These are phyloP conservation scores for Tokudaia muenninki DNA, from an alignment of 2,797 vertebrate genomes.

Conservation along the genomic window DNA sequence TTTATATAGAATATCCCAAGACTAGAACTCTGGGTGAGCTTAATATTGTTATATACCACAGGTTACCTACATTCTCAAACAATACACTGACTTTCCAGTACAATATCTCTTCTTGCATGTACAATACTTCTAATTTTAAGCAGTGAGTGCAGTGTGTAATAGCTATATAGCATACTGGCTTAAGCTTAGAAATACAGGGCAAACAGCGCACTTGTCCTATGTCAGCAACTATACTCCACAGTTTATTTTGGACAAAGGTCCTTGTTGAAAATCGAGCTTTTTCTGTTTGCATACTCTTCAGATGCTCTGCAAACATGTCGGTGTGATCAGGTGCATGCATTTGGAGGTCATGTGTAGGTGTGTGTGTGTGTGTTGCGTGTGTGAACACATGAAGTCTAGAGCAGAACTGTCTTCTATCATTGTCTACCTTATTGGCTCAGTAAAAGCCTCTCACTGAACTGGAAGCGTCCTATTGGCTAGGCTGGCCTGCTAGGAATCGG, in stretches of 20 bases:
- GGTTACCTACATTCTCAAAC: not conserved
- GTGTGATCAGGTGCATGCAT: not conserved
- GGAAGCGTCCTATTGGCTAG: not conserved
- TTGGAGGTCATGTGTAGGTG: not conserved
- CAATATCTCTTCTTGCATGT: not conserved
- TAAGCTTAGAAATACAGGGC: not conserved
- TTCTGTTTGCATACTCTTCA: not conserved
- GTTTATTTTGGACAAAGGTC: not conserved
- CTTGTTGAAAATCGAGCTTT: not conserved
- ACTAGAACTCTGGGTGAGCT: not conserved
- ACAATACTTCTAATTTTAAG: not conserved
- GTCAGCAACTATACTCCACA: not conserved
- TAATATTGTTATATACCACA: not conserved
- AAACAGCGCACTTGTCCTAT: not conserved
- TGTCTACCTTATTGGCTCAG: not conserved
- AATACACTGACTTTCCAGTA: not conserved
- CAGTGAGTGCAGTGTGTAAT: not conserved
- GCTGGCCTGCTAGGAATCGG: not conserved
- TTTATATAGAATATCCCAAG: not conserved
- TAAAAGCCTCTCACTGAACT: not conserved
- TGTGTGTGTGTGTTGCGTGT: not conserved
- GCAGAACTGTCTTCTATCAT: not conserved
- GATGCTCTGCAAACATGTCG: not conserved
- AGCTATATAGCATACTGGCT: not conserved
- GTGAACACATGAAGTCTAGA: not conserved